phyloP scores from a whole-genome alignment of 2,888 invertebrate genomes.

The Trypoxylon attenuatum region DNA sequence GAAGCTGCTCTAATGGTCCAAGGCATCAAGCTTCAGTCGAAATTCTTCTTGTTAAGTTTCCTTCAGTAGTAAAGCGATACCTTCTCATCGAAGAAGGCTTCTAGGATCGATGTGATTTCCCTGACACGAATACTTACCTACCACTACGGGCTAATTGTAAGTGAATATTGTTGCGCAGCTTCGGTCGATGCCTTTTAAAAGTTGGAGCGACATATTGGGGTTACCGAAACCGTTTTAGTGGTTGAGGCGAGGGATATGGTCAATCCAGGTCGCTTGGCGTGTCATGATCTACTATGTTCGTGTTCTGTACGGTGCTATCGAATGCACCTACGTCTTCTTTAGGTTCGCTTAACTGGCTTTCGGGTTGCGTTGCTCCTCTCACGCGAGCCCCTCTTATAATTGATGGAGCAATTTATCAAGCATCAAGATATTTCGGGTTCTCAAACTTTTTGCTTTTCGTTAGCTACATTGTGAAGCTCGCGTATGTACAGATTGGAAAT shows the following conservation, averaged over 20 bases:
- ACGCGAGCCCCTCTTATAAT: conserved; percentile 49
- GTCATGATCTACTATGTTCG: conserved; percentile 42
- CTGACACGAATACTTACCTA: neutral
- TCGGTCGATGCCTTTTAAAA: neutral
- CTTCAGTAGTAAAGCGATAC: neutral
- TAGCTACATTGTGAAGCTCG: neutral
- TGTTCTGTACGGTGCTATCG: conserved; percentile 26
- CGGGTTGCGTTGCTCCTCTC: conserved; percentile 25
- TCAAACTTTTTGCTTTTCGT: conserved; percentile 15
- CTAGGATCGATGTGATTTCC: neutral
- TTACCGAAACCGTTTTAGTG: conserved; percentile 7
- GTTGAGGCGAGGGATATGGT: conserved; percentile 17
- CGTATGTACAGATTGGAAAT: no score
- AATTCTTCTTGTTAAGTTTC: neutral
- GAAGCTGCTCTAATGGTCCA: no score
- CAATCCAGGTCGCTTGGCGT: conserved; percentile 29
- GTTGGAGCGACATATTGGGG: conserved; percentile 12
- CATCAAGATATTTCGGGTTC: conserved; percentile 46
- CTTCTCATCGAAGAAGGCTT: neutral
- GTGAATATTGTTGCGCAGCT: neutral
- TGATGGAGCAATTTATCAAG: conserved; percentile 57
- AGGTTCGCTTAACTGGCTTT: conserved; percentile 20
- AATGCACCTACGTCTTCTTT: conserved; percentile 33
- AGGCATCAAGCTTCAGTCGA: neutral
- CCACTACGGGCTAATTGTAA: neutral